These are phyloP conservation scores for Brachionus angularis DNA, from an alignment of 1,140 invertebrate genomes.

Conservation along the genomic window DNA sequence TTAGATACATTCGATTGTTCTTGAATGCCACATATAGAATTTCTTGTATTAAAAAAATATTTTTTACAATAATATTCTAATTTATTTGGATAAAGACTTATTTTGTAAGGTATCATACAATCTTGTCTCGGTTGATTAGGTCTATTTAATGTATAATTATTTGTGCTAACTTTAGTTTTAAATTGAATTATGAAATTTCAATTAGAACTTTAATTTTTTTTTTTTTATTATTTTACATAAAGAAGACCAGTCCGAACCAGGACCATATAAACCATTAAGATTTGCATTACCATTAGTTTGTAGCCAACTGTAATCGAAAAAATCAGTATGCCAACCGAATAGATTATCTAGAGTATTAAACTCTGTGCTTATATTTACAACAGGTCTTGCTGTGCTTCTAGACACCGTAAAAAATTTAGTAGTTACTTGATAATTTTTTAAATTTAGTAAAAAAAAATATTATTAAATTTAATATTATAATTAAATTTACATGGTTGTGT, in stretches of 20 bases:
- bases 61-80: slow-evolving; percentile 12
- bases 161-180: background rate
- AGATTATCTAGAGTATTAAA: slow-evolving; percentile 5
- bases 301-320: background rate
- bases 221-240: too few species aligned
- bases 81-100: slow-evolving; percentile 1
- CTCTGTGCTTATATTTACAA: slow-evolving; percentile 3
- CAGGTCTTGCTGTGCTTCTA: background rate
- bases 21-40: background rate
- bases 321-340: slow-evolving; percentile 18
- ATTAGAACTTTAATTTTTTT: too few species aligned
- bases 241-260: slow-evolving; percentile 27
- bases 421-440: too few species aligned
- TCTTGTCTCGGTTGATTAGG: background rate
- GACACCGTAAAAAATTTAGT: slow-evolving; percentile 4
- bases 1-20: background rate
- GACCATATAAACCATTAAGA: background rate
- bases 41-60: background rate
- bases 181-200: too few species aligned
- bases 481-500: slow-evolving; percentile 1
- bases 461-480: background rate
- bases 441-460: background rate
- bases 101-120: background rate
- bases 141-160: background rate
- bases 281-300: background rate